Conservation (phyloP, 1,140 invertebrate genomes). For the Theocolax elegans region DNA sequence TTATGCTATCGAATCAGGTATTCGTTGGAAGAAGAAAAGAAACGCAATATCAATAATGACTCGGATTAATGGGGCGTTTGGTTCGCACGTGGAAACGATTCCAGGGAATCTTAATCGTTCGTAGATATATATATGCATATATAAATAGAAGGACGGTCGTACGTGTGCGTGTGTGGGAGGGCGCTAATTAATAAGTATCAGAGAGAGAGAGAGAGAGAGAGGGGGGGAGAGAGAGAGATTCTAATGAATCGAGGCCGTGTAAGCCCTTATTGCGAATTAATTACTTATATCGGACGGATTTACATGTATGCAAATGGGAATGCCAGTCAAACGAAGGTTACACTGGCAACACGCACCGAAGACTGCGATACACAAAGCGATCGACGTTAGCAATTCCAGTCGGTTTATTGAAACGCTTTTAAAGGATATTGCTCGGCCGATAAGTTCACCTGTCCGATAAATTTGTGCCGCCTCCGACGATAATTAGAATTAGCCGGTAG, state of each 20-base stretch:
- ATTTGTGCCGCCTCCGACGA: background rate
- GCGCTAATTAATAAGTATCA: constrained; percentile 61
- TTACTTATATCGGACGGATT: constrained; percentile 64
- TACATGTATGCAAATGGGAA: constrained; percentile 63
- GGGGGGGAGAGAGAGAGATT: too few species aligned
- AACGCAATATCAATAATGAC: too few species aligned
- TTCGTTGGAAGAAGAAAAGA: too few species aligned
- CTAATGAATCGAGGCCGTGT: constrained; percentile 64
- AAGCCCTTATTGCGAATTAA: constrained; percentile 63
- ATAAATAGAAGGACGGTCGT: constrained; percentile 7
- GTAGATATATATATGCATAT: too few species aligned
- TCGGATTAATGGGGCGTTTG: too few species aligned
- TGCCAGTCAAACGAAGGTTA: background rate
- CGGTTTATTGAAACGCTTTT: background rate
- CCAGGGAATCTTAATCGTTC: constrained; percentile 20
- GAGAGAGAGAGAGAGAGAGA: too few species aligned
- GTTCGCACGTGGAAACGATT: too few species aligned
- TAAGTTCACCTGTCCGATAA: constrained; percentile 21
- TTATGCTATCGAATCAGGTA: too few species aligned
- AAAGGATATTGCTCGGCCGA: background rate
- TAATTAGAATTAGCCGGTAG: constrained; percentile 24
- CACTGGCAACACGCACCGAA: too few species aligned
- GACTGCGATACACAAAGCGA: background rate
- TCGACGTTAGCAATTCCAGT: background rate
- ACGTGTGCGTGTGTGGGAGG: background rate